These are phyloP conservation scores for Poecilia gillii DNA, from an alignment of 2,797 vertebrate species.

Conservation along the genomic window DNA sequence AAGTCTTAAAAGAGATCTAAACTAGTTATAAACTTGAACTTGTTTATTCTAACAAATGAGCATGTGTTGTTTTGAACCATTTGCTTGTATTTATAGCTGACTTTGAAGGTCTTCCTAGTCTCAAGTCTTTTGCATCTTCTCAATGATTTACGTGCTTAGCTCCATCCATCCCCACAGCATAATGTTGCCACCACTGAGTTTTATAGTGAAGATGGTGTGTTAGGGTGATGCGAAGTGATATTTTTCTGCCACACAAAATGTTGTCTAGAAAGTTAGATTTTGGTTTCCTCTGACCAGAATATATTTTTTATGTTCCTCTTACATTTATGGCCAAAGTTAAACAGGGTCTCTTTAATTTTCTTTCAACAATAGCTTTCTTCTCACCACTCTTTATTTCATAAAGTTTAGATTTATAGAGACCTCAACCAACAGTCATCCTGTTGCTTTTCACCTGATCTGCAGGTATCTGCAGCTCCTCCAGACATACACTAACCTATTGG, in stretches of 20 bases:
- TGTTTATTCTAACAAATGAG: not conserved
- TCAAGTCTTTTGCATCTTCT: not conserved
- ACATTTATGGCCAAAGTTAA: not conserved
- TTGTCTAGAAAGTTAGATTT: not conserved
- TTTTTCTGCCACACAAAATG: not conserved
- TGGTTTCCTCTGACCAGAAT: not conserved
- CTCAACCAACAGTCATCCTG: not conserved
- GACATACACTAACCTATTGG: not conserved
- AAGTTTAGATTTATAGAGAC: not conserved
- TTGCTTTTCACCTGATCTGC: not conserved
- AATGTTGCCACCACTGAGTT: not conserved
- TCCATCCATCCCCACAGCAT: not conserved
- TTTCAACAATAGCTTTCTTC: not conserved
- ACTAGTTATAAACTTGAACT: not conserved
- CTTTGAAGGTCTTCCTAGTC: not conserved
- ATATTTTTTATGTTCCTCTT: not conserved
- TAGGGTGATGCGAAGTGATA: not conserved
- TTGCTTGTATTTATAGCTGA: not conserved
- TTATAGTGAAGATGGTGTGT: not conserved
- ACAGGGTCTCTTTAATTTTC: not conserved
- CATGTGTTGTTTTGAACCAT: not conserved
- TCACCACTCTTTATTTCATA: not conserved
- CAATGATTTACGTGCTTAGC: not conserved
- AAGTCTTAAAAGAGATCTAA: not conserved
- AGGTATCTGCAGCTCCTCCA: not conserved